Percentiles rank a stretch among this genome's conserved stretches.
Evolutionary conservation across 2,888 invertebrate genomes (phyloP).

Genomic region (Caenorhabditis sp.): DNA sequence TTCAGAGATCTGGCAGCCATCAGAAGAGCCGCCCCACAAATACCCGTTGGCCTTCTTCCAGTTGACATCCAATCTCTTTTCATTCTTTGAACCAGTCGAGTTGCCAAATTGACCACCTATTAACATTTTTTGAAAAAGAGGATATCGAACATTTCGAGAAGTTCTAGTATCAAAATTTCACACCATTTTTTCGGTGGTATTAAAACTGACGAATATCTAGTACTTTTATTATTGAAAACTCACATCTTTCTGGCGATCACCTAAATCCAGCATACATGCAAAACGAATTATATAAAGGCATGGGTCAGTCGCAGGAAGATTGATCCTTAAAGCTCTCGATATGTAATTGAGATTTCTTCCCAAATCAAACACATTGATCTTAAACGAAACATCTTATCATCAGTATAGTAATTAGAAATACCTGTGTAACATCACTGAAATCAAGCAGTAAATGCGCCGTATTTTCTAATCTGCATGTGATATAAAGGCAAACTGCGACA

Average conservation of each 20-base stretch:
- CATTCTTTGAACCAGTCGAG: constrained; percentile 93
- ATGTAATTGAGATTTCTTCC: constrained; percentile 90
- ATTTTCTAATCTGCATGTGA: constrained; percentile 92
- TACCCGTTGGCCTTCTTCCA: constrained; percentile 91
- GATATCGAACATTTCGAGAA: no score
- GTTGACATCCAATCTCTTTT: constrained; percentile 96
- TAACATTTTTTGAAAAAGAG: constrained; percentile 5
- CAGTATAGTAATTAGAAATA: constrained; percentile 9
- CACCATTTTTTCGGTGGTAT: no score
- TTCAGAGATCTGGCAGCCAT: constrained; percentile 80
- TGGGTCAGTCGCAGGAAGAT: constrained; percentile 80
- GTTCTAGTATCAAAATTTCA: no score
- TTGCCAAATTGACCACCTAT: constrained; percentile 87
- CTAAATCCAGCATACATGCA: constrained; percentile 86
- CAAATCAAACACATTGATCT: constrained; percentile 93
- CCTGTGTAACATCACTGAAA: constrained; percentile 85
- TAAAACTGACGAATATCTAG: not conserved
- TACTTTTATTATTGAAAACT: not conserved
- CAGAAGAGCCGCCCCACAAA: constrained; percentile 95
- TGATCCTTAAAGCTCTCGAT: constrained; percentile 86
- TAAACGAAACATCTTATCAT: constrained; percentile 67
- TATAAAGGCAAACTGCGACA: constrained; percentile 94
- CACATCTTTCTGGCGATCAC: constrained; percentile 85
- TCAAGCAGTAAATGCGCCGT: constrained; percentile 94
- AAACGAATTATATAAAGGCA: constrained; percentile 93